Evolutionary conservation across 2,113 vertebrate species (phyloP).

Genomic region (Caloenas nicobarica): DNA sequence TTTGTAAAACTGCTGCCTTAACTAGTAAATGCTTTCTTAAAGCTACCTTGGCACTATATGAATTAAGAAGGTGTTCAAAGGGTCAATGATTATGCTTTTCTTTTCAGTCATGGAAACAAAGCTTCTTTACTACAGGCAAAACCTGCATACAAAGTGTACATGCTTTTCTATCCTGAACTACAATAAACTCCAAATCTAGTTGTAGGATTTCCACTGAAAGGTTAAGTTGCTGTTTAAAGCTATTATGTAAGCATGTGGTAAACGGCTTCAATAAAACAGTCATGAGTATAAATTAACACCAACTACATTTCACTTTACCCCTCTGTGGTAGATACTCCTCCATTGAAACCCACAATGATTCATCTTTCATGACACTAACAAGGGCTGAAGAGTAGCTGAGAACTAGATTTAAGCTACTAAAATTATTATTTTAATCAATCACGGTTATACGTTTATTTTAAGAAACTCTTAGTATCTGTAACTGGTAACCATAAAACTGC

Average conservation of each 20-base stretch:
- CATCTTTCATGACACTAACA: not conserved
- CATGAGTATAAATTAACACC: not conserved
- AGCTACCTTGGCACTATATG: not conserved
- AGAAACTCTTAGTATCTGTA: not conserved
- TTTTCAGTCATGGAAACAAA: not conserved
- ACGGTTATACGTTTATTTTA: not conserved
- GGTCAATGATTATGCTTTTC: not conserved
- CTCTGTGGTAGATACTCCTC: constrained; percentile 6
- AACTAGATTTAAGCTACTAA: not conserved
- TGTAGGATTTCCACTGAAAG: constrained; percentile 6
- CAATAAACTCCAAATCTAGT: not conserved
- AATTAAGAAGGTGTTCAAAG: not conserved
- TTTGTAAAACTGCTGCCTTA: not conserved
- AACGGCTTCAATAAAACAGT: not conserved
- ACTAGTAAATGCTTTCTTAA: not conserved
- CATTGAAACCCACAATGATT: constrained; percentile 19
- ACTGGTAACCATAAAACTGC: not conserved
- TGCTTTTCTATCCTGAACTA: not conserved
- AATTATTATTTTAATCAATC: not conserved
- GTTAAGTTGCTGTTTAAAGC: constrained; percentile 50
- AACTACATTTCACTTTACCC: constrained; percentile 3
- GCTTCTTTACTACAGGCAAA: not conserved
- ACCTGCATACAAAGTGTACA: not conserved
- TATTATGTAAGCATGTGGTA: constrained; percentile 5
- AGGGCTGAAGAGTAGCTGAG: not conserved